Base-by-base conservation (phyloP, 1,140 invertebrate species). In the Elymnias hypermnestra region DNA sequence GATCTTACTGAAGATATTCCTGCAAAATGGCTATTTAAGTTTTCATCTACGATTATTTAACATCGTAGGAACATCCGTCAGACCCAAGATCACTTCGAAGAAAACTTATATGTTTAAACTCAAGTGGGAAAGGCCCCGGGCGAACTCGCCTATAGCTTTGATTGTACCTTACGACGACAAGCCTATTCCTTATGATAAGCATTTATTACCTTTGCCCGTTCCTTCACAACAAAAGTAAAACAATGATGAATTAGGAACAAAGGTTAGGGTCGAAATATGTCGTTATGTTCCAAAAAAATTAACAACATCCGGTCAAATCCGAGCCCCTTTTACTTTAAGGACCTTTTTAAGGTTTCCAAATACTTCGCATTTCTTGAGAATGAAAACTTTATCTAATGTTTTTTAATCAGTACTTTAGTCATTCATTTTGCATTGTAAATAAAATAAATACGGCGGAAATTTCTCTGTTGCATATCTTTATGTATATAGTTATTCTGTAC, bases 161-260 rank as follows among this genome's bases (percentile, higher is more conserved):
- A 83, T 83, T 79, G 78, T 76, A 78, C 63, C 67, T 76, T 83
- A 76, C 63, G 72, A 79, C 63, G 77, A 83, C 78, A 83, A 68
- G 67, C 72, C 60, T 57, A 62, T 72, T 67, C 69, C 57, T 39
- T 64, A 70, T 76, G 74, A 78, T 83, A 83, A 73, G 55, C 74
- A 72, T 83, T 83, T 83, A 83, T 81, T 71, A 50, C 31, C 28
- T 14, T 31, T 40, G 48, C 38, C 36, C 23, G 33, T 18, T 26
- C 46, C 38, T 46, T 46, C 48, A 40, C 38, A 56, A 49, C 37
- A 46, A 48, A 54, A 59, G 36, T 44, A 40, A 50, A 49, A 58
- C 37, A 41, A 58, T 38, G 37, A 38, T 35, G 28, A 23, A 43
- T 51, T 40, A 31, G 37, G 31, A 44, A 33, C 26, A 44, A 14